Conservation (phyloP, 2,888 invertebrate genomes). For the Sphaerophoria taeniata region DNA sequence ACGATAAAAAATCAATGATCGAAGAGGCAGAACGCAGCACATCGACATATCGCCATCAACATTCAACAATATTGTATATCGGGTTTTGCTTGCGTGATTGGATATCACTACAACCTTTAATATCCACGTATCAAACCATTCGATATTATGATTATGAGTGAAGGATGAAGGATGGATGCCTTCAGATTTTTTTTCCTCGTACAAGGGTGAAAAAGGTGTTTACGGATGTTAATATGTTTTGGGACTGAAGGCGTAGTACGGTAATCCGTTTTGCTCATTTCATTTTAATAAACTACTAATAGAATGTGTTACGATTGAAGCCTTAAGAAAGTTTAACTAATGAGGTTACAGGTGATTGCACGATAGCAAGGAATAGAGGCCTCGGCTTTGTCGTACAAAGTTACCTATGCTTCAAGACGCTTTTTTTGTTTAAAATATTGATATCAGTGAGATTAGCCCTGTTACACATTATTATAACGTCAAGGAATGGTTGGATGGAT, state of each 20-base stretch:
- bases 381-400: too few species aligned
- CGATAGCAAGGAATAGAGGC: too few species aligned
- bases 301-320: conserved; percentile 16
- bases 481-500: too few species aligned
- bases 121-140: conserved; percentile 2
- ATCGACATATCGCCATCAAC: conserved; percentile 3
- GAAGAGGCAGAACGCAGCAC: conserved; percentile 27
- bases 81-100: conserved; percentile 8
- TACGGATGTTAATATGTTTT: not conserved
- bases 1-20: conserved; percentile 45
- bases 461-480: too few species aligned
- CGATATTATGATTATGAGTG: not conserved
- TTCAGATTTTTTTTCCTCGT: not conserved
- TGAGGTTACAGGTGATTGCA: not conserved
- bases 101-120: not conserved
- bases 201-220: not conserved
- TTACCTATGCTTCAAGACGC: too few species aligned
- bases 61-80: too few species aligned
- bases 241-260: not conserved
- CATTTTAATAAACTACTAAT: conserved; percentile 24
- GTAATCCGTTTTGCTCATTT: conserved; percentile 1
- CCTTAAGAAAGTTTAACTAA: conserved; percentile 12
- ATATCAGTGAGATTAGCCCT: too few species aligned
- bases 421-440: too few species aligned
- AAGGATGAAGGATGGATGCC: not conserved